Evolutionary conservation across 2,797 vertebrate genomes (phyloP).

Genomic region (Macropus fuliginosus): DNA sequence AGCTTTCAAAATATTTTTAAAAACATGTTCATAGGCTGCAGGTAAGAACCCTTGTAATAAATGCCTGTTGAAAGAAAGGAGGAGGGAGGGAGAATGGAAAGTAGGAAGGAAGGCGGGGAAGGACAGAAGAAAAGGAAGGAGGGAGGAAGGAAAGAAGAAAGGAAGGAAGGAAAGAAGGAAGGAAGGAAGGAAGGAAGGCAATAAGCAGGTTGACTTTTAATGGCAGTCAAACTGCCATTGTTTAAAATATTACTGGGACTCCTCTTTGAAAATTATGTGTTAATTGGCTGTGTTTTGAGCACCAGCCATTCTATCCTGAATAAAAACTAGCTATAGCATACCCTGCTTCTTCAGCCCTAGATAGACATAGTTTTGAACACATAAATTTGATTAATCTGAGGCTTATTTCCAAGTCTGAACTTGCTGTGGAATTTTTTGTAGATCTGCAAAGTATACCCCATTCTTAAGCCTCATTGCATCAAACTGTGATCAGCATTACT

Average conservation of each 20-base stretch:
- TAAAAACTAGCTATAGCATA: conserved; percentile 14
- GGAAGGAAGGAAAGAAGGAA: no score
- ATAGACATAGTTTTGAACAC: conserved; percentile 44
- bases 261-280: neutral
- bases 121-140: neutral
- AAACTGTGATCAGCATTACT: conserved; percentile 39
- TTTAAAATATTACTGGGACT: neutral
- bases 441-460: neutral
- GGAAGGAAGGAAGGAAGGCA: neutral
- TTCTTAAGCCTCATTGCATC: neutral
- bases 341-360: neutral
- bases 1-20: neutral
- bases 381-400: conserved; percentile 62
- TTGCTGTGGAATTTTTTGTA: conserved; percentile 34
- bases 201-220: neutral
- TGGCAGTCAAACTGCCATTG: neutral
- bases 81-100: no score
- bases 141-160: no score
- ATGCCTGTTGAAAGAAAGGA: neutral
- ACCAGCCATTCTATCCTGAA: conserved; percentile 37
- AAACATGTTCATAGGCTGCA: neutral
- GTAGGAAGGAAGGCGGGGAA: neutral
- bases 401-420: conserved; percentile 48
- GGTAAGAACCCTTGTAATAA: neutral
- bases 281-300: conserved; percentile 20